Base-by-base conservation (phyloP, 2,797 vertebrate species). In the Enteromius fasciolatus region DNA sequence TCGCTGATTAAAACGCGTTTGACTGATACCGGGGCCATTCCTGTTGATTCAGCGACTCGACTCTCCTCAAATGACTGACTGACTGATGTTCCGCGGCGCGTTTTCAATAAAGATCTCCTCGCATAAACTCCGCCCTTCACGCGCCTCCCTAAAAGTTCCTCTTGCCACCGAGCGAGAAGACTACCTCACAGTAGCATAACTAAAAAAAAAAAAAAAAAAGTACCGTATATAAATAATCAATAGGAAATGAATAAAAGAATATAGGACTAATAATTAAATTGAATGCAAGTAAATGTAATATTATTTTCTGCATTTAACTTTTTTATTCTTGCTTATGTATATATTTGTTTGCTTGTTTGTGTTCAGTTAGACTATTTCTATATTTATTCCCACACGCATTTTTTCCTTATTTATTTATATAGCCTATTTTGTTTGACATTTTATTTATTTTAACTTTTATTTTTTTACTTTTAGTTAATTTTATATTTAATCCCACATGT, bases 1-100 rank as follows among this genome's bases (percentile, higher is more conserved):
- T 98, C 97, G 78, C 96, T 98, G 90, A 99, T 97, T 70, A 99
- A 87, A 77, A 98, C 92, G 9, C 92, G 94, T 81, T 90, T 91
- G 87, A 99, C 90, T 83, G 83, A 87, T 18, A 95, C 91, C 9
- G 95, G 91, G 61, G 96, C 95, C 97, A 98, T 98, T 36, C 88
- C 90, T 28, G 25, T 0, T 28, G 17, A 54, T 44, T 10, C 4
- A 54, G 17, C 8, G 28, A 41, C 33, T 57, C 50, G n/a, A 11
- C 28, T 25, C 18, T n/a, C 61, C 10, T 69, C 48, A 7, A 59
- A 14, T 41, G 76, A 64, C 57, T 25, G 63, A 17, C 15, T 61
- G 33, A n/a, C 46, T 41, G 70, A 41, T 52, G 72, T 20, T 57
- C 59, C 0, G 11, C 6, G 52, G 11, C 31, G 74, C 11, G 6